A percentile compares a stretch with the other conserved stretches of the same genome.
Evolutionary conservation across 2,113 vertebrate species (phyloP).

Genomic region (Chaetodon trifascialis): DNA sequence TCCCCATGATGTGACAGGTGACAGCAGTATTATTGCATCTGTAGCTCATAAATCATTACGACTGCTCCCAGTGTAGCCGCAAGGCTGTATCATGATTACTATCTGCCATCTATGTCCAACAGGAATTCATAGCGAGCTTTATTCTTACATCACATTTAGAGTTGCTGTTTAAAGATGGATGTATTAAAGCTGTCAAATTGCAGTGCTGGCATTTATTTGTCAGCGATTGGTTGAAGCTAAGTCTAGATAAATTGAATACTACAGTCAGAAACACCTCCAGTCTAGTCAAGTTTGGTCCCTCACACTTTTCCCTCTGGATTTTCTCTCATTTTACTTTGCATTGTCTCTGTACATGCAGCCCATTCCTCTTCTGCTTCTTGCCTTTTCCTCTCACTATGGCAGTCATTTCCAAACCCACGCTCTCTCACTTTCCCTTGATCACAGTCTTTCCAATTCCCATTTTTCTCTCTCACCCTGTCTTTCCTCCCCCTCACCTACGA

Average conservation of each 20-base stretch:
- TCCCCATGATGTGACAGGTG: background rate
- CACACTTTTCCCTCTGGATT: conserved; percentile 3
- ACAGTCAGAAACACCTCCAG: conserved; percentile 1
- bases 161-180: background rate
- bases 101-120: background rate
- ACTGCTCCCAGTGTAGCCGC: background rate
- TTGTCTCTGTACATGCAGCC: background rate
- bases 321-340: background rate
- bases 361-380: conserved; percentile 2
- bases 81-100: background rate
- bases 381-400: conserved; percentile 7
- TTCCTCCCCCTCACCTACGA: conserved; percentile 32
- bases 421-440: conserved; percentile 26
- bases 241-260: background rate
- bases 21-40: background rate
- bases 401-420: conserved; percentile 4
- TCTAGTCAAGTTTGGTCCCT: background rate
- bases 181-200: background rate
- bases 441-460: conserved; percentile 4
- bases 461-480: conserved; percentile 8
- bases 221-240: background rate
- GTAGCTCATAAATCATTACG: background rate
- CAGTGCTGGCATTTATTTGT: background rate
- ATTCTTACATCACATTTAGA: background rate
- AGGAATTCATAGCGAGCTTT: background rate